phyloP scores from a whole-genome alignment of 1,140 invertebrate genomes.

The Brachionus asplanchnoidis region DNA sequence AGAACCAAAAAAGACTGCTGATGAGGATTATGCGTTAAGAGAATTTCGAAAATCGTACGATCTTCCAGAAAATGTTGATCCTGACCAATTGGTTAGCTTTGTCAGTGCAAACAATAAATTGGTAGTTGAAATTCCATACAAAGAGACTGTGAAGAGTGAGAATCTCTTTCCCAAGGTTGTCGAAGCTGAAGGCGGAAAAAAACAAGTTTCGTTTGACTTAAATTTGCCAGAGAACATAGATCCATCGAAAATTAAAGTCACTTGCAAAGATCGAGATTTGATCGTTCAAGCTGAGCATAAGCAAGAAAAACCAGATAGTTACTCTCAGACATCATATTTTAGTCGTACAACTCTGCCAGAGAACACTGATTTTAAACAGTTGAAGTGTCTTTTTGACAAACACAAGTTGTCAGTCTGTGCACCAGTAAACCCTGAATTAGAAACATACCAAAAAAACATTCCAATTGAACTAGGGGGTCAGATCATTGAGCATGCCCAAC shows the following conservation, averaged over 20 bases:
- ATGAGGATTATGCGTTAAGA: slow-evolving; percentile 13
- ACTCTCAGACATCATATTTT: slow-evolving; percentile 12
- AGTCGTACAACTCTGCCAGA: slow-evolving; percentile 24
- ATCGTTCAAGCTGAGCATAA: slow-evolving; percentile 32
- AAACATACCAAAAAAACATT: background rate
- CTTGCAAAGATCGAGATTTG: slow-evolving; percentile 35
- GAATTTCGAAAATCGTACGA: slow-evolving; percentile 14
- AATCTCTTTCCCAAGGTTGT: background rate
- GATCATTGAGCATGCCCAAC: background rate
- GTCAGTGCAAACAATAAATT: background rate
- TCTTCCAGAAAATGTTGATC: slow-evolving; percentile 17
- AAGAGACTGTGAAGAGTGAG: background rate
- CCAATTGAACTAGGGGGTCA: background rate
- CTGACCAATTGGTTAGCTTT: slow-evolving; percentile 22
- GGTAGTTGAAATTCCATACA: slow-evolving; percentile 31
- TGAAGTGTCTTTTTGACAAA: background rate
- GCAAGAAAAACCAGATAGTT: slow-evolving; percentile 23
- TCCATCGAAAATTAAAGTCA: slow-evolving; percentile 25
- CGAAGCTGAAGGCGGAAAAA: slow-evolving; percentile 1
- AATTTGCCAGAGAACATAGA: slow-evolving; percentile 17
- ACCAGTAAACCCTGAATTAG: background rate
- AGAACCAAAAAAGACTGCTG: background rate
- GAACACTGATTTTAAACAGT: background rate
- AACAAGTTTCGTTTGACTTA: slow-evolving; percentile 4
- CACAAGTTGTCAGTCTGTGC: slow-evolving; percentile 5